phyloP scores from a whole-genome alignment of 1,140 invertebrate genomes.

The Marisa cornuarietis region DNA sequence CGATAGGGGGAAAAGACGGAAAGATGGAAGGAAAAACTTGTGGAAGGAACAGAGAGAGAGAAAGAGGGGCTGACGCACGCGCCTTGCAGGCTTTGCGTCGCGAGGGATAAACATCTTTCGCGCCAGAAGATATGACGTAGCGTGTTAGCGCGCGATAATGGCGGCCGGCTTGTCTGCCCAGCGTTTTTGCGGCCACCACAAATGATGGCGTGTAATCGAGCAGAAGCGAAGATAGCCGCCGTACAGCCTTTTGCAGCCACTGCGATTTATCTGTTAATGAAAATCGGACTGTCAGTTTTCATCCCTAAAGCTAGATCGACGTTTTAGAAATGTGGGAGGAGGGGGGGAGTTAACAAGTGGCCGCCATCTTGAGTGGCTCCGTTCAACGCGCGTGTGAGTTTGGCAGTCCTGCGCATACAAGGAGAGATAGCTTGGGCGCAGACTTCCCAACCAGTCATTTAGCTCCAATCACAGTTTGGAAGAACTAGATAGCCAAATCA shows the following conservation, averaged over 20 bases:
- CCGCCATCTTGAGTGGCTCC: conserved; percentile 12
- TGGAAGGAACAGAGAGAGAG: too few species aligned
- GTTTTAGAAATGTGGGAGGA: neutral
- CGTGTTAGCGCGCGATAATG: conserved; percentile 24
- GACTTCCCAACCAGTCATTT: conserved; percentile 3
- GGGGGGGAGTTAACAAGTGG: conserved; percentile 8
- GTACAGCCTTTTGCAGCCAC: conserved; percentile 21
- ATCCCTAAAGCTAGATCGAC: conserved; percentile 1
- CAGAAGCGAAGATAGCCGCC: conserved; percentile 16
- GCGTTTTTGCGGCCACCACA: conserved; percentile 12
- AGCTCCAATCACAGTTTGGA: conserved; percentile 7
- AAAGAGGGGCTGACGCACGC: neutral
- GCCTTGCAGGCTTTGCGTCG: neutral
- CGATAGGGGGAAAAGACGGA: too few species aligned
- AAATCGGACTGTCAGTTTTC: conserved; percentile 24
- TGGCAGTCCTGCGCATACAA: conserved; percentile 15
- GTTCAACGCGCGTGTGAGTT: conserved; percentile 10
- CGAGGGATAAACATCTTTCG: conserved; percentile 7
- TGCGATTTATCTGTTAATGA: conserved; percentile 24
- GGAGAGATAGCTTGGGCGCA: conserved; percentile 8
- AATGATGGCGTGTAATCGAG: conserved; percentile 24
- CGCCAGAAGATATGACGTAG: conserved; percentile 22
- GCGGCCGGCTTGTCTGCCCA: neutral
- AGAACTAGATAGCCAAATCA: conserved; percentile 1
- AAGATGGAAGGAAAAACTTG: neutral